phyloP scores from a whole-genome alignment of 1,140 invertebrate species.

The Stegodyphus dumicola region DNA sequence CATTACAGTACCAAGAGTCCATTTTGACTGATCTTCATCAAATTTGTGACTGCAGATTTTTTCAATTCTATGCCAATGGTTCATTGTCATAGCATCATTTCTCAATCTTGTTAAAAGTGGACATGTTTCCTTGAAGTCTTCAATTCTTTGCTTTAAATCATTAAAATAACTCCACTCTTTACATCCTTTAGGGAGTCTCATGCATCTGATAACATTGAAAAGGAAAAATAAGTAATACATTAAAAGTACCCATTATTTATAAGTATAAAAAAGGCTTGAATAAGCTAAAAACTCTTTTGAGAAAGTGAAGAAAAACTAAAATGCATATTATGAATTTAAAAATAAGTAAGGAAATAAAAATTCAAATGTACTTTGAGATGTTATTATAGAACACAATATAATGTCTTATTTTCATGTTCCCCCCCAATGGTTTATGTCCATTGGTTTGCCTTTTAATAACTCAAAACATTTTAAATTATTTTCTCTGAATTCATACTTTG shows the following conservation, averaged over 20 bases:
- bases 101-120: slow-evolving; percentile 95
- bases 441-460: too few relatives aligned
- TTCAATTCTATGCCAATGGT: slow-evolving; percentile 96
- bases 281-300: background rate
- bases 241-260: background rate
- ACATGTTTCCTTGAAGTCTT: slow-evolving; percentile 98
- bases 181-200: slow-evolving; percentile 92
- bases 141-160: slow-evolving; percentile 94
- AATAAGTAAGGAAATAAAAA: too few relatives aligned
- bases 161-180: slow-evolving; percentile 98
- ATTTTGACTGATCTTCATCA: slow-evolving; percentile 92
- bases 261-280: background rate
- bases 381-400: too few relatives aligned
- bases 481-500: too few relatives aligned
- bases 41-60: slow-evolving; percentile 91
- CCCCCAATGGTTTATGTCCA: too few relatives aligned
- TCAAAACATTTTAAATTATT: too few relatives aligned
- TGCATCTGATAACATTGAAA: slow-evolving; percentile 73
- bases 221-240: background rate
- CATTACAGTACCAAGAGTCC: slow-evolving; percentile 93
- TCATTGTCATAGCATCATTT: slow-evolving; percentile 96
- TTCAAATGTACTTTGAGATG: too few relatives aligned
- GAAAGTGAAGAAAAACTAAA: background rate
- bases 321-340: background rate
- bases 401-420: too few relatives aligned